Conservation (phyloP, 2,888 invertebrate genomes). For the Ptilodon capucinus region DNA sequence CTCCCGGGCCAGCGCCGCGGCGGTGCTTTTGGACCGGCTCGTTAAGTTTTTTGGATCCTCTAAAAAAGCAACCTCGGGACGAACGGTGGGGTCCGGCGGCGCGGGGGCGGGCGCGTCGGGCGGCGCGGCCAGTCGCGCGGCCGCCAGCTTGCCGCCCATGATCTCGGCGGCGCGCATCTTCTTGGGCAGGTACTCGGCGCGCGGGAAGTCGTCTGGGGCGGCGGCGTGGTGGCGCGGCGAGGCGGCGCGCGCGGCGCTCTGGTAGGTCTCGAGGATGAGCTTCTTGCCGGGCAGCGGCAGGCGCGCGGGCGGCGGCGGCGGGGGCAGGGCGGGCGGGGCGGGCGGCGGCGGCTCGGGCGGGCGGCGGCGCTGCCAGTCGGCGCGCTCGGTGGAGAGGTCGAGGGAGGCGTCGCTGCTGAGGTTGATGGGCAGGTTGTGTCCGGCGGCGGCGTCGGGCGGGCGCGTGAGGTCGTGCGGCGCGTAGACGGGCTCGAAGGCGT, state of each 20-base stretch:
- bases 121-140: constrained; percentile 46
- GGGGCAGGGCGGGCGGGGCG: constrained; percentile 67
- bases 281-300: constrained; percentile 76
- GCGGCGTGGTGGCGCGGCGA: constrained; percentile 48
- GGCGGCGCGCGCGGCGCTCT: constrained; percentile 65
- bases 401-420: constrained; percentile 75
- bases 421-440: constrained; percentile 75
- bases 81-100: constrained; percentile 44
- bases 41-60: constrained; percentile 82
- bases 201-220: constrained; percentile 46
- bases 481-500: constrained; percentile 56
- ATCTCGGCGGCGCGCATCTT: constrained; percentile 80
- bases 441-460: constrained; percentile 37
- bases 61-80: constrained; percentile 75
- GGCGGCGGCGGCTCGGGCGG: constrained; percentile 68
- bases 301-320: constrained; percentile 57
- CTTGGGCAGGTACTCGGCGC: constrained; percentile 73
- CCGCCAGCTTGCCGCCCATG: constrained; percentile 69
- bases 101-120: constrained; percentile 42
- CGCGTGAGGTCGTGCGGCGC: constrained; percentile 59
- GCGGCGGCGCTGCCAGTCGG: constrained; percentile 66
- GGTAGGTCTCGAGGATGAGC: constrained; percentile 75
- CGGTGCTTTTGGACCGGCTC: constrained; percentile 82
- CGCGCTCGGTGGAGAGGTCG: constrained; percentile 68
- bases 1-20: constrained; percentile 83